A percentile compares a stretch with the other conserved stretches of the same genome.
Evolutionary conservation across 2,888 invertebrate species (phyloP).

Genomic region (Heliconius sara): DNA sequence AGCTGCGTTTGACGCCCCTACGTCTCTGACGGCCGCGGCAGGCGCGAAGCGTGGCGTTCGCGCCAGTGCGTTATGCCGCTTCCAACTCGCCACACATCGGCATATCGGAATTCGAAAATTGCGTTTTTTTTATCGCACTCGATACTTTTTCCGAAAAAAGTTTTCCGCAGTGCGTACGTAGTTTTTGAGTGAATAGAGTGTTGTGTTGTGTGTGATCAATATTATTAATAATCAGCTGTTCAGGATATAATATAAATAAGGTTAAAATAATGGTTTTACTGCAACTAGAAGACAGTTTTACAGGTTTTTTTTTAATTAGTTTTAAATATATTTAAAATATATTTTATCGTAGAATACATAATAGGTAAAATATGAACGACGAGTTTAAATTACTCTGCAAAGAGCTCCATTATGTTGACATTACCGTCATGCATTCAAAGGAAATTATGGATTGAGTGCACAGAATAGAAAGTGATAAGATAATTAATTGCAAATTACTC

Average conservation of each 20-base stretch:
- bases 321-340: not conserved
- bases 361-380: not conserved
- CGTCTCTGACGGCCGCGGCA: constrained; percentile 64
- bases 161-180: constrained; percentile 50
- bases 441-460: constrained; percentile 27
- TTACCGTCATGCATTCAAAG: constrained; percentile 20
- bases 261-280: constrained; percentile 33
- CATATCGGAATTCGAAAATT: constrained; percentile 55
- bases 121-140: constrained; percentile 56
- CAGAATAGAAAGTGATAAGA: constrained; percentile 30
- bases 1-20: constrained; percentile 71
- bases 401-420: constrained; percentile 24
- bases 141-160: constrained; percentile 70
- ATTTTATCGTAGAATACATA: not conserved
- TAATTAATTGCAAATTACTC: constrained; percentile 26
- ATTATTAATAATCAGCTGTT: constrained; percentile 24
- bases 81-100: constrained; percentile 73
- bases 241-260: constrained; percentile 16
- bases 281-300: constrained; percentile 11
- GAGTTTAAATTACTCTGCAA: constrained; percentile 4
- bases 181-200: constrained; percentile 30
- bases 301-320: not conserved
- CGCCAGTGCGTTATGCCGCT: constrained; percentile 72
- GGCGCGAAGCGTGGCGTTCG: constrained; percentile 55
- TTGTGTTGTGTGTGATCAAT: constrained; percentile 30